phyloP scores from a whole-genome alignment of 2,113 vertebrate species.

The Ovis aries region ARS-UI_Ramb_v3.0 NC_056065.1:26592001-26592500 shows the following conservation, averaged over 20 bases:
- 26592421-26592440: background rate
- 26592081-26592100: background rate
- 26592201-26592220: background rate
- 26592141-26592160: background rate
- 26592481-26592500: background rate
- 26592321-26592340: background rate
- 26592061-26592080: background rate
- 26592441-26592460: background rate
- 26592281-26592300: background rate
- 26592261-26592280: background rate
- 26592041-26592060: background rate
- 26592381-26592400: background rate
- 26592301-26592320: background rate
- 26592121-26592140: background rate
- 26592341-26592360: background rate
- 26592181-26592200: background rate
- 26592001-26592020: background rate
- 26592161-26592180: background rate
- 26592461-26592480: background rate
- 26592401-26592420: background rate
- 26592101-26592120: background rate
- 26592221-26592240: background rate
- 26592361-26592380: background rate
- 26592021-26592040: background rate
- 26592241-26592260: background rate